A percentile compares a stretch with the other conserved stretches of the same genome.
These are phyloP conservation scores for Meteorus sp. DNA, from an alignment of 1,140 invertebrate genomes.

Conservation along the genomic window DNA sequence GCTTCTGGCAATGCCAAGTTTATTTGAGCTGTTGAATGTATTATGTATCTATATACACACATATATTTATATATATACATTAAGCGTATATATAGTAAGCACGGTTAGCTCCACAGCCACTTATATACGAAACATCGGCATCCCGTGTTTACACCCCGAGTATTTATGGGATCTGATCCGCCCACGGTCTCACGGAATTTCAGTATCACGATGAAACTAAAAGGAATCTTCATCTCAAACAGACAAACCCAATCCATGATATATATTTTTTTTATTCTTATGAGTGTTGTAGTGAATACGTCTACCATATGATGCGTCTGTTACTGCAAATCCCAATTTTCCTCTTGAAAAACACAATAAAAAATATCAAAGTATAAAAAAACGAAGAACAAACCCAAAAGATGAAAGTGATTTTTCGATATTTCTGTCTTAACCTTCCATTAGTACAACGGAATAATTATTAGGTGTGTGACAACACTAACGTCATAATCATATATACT, in stretches of 20 bases:
- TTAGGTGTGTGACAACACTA: neutral
- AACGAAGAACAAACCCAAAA: too few relatives aligned
- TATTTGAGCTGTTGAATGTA: conserved; percentile 10
- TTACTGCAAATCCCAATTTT: too few relatives aligned
- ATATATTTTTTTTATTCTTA: neutral
- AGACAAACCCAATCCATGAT: neutral
- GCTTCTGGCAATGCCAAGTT: conserved; percentile 16
- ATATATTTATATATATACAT: conserved; percentile 15
- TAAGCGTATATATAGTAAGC: too few relatives aligned
- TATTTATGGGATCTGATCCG: conserved; percentile 53
- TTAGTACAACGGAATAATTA: conserved; percentile 4
- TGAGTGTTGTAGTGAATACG: neutral
- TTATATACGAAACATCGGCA: conserved; percentile 41
- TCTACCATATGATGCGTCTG: too few relatives aligned
- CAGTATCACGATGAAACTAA: conserved; percentile 17
- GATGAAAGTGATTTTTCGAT: neutral
- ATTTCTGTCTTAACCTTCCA: too few relatives aligned
- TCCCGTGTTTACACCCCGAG: conserved; percentile 49
- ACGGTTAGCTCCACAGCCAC: neutral
- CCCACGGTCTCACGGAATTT: conserved; percentile 39
- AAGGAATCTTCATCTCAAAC: conserved; percentile 8
- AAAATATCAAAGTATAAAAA: too few relatives aligned
- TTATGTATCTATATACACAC: conserved; percentile 10
- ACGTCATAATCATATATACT: neutral
- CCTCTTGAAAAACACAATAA: too few relatives aligned